Evolutionary conservation across 2,113 vertebrate genomes (phyloP).

Genomic region (Xiphorhynchus elegans): DNA sequence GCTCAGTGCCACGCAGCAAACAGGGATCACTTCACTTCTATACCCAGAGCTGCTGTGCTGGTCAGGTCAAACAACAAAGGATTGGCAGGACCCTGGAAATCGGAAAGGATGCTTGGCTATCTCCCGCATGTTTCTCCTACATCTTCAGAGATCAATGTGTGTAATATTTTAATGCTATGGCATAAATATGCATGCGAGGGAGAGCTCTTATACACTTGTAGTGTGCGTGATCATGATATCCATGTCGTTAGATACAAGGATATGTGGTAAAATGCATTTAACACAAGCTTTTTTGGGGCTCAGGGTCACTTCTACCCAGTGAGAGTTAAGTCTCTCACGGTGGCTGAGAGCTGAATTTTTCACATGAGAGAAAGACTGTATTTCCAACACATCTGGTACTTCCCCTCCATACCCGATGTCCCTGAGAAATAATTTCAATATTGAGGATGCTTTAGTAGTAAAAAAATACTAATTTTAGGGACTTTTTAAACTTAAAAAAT

Average conservation of each 20-base stretch:
- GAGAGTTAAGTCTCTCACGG: neutral
- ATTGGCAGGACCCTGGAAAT: constrained; percentile 44
- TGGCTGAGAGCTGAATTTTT: neutral
- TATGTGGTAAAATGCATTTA: neutral
- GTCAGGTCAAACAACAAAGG: constrained; percentile 57
- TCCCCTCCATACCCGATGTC: neutral
- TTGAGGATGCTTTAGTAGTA: neutral
- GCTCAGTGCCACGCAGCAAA: neutral
- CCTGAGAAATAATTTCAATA: neutral
- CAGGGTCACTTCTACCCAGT: neutral
- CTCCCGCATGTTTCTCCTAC: constrained; percentile 21
- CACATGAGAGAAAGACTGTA: neutral
- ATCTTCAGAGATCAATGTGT: constrained; percentile 46
- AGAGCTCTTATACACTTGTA: neutral
- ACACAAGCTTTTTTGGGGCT: neutral
- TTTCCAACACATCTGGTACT: neutral
- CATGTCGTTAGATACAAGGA: neutral
- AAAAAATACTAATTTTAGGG: neutral
- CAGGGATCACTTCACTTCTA: neutral
- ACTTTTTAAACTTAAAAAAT: neutral
- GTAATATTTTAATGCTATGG: constrained; percentile 38
- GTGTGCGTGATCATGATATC: neutral
- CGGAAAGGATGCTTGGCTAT: constrained; percentile 37
- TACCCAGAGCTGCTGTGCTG: neutral
- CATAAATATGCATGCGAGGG: constrained; percentile 40